A percentile compares a stretch with the other conserved stretches of the same genome.
Conservation (phyloP, 1,140 invertebrate species). For the Palaemon carinicauda region DNA sequence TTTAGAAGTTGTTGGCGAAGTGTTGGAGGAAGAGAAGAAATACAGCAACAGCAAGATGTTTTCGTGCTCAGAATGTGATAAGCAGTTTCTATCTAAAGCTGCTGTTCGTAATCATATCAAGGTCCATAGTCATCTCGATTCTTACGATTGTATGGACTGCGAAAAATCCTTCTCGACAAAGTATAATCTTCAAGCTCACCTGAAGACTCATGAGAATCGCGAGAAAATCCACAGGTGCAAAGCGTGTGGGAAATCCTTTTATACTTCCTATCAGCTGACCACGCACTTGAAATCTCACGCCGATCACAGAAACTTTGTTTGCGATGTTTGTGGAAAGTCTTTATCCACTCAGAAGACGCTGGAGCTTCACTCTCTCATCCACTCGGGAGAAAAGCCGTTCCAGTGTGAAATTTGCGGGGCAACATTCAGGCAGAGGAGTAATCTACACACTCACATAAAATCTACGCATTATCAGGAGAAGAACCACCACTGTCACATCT, state of each 20-base stretch:
- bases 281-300: conserved; percentile 59
- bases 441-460: conserved; percentile 70
- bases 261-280: conserved; percentile 74
- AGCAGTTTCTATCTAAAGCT: conserved; percentile 72
- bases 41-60: conserved; percentile 41
- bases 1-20: conserved; percentile 42
- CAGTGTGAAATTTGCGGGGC: conserved; percentile 65
- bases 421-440: conserved; percentile 62
- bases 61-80: conserved; percentile 63
- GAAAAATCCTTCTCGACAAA: conserved; percentile 80
- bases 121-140: conserved; percentile 73
- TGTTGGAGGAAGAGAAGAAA: conserved; percentile 33
- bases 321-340: conserved; percentile 69
- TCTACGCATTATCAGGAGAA: conserved; percentile 82
- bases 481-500: conserved; percentile 67
- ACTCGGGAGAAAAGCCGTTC: conserved; percentile 73
- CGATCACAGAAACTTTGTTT: conserved; percentile 76
- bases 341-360: conserved; percentile 77
- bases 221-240: conserved; percentile 75
- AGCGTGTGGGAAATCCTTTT: conserved; percentile 77
- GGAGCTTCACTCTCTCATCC: conserved; percentile 78
- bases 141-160: conserved; percentile 74
- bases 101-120: conserved; percentile 72
- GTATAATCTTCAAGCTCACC: conserved; percentile 78
- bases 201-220: conserved; percentile 76